phyloP scores from a whole-genome alignment of 2,888 invertebrate species.

The Cyaniris semiargus region DNA sequence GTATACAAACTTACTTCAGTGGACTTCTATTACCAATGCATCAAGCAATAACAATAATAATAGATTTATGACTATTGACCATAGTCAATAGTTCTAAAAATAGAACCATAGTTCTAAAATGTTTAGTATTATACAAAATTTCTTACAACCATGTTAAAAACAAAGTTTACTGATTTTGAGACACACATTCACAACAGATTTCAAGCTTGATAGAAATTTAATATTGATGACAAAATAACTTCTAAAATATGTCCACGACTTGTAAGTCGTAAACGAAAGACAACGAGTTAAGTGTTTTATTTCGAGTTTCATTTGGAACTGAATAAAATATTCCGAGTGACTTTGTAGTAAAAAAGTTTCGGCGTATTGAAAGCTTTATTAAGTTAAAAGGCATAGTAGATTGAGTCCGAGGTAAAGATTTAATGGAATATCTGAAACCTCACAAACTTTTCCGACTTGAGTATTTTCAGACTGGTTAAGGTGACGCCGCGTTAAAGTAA shows the following conservation, averaged over 20 bases:
- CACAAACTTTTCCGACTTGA: neutral
- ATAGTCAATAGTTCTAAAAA: too few species aligned
- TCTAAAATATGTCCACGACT: neutral
- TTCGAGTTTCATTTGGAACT: neutral
- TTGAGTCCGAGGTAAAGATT: neutral
- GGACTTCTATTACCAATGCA: too few species aligned
- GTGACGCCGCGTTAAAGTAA: too few species aligned
- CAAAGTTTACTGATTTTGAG: too few species aligned
- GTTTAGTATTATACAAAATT: too few species aligned
- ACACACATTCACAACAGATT: neutral
- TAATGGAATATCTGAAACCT: neutral
- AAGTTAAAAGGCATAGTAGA: neutral
- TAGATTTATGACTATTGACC: too few species aligned
- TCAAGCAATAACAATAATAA: too few species aligned
- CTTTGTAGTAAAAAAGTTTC: neutral
- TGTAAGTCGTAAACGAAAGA: constrained; percentile 25
- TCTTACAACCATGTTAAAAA: too few species aligned
- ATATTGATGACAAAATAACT: too few species aligned
- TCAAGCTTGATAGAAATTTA: too few species aligned
- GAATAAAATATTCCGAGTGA: neutral
- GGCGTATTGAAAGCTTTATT: neutral
- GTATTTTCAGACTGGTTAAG: neutral
- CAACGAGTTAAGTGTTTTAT: neutral
- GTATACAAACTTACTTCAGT: too few species aligned
- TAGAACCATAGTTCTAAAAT: too few species aligned